phyloP scores from a whole-genome alignment of 30 jellyfish, hydroid and myxozoan species.

The Phacellophora camtschatica region DNA sequence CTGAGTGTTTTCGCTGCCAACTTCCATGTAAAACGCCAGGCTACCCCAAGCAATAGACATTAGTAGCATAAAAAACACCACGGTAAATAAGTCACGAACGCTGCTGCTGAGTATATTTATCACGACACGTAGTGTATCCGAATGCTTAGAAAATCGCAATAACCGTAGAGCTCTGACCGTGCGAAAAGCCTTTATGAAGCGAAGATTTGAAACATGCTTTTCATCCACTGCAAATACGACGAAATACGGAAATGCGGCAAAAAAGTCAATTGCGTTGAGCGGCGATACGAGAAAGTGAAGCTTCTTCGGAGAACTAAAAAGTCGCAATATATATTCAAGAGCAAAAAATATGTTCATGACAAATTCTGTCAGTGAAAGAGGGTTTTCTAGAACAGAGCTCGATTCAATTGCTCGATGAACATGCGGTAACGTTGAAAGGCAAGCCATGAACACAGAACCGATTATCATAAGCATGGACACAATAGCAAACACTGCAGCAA shows the following conservation, averaged over 20 bases:
- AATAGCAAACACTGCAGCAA: constrained; percentile 68
- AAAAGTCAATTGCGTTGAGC: constrained; percentile 38
- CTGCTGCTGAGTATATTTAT: constrained; percentile 58
- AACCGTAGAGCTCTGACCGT: constrained; percentile 69
- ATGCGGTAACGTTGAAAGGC: constrained; percentile 75
- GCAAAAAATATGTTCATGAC: constrained; percentile 51
- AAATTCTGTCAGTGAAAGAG: constrained; percentile 46
- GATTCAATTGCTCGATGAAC: constrained; percentile 1
- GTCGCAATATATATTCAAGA: constrained; percentile 33
- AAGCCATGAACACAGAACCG: constrained; percentile 69
- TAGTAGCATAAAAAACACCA: constrained; percentile 56
- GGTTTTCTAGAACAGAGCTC: background rate
- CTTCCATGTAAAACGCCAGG: constrained; percentile 64
- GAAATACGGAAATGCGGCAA: constrained; percentile 74
- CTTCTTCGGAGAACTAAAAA: constrained; percentile 39
- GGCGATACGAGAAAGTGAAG: constrained; percentile 36
- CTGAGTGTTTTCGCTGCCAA: constrained; percentile 30
- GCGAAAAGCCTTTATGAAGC: constrained; percentile 68
- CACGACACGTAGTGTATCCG: constrained; percentile 61
- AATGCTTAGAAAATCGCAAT: constrained; percentile 70
- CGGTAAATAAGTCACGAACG: constrained; percentile 56
- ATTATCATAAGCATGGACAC: constrained; percentile 57
- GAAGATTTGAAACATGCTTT: constrained; percentile 40
- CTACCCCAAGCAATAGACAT: constrained; percentile 69
- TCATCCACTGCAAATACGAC: constrained; percentile 45